Evolutionary conservation across 2,113 vertebrate genomes (phyloP).

Genomic region (Cyphomyrus discorhynchus): DNA sequence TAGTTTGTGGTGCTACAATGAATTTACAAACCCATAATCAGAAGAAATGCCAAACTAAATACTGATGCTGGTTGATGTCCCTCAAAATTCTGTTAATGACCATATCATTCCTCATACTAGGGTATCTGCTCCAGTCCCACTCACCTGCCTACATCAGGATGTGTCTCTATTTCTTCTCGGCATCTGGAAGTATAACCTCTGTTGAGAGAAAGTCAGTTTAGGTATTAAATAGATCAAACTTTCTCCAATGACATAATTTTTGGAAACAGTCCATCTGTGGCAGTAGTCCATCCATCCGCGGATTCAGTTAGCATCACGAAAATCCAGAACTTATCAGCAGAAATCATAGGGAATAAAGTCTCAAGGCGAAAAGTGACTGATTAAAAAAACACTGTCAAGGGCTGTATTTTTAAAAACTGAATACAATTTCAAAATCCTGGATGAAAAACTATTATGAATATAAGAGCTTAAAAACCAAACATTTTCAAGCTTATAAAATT

Average conservation of each 20-base stretch:
- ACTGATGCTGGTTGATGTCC: background rate
- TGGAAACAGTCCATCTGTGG: background rate
- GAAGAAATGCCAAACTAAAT: background rate
- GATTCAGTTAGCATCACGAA: background rate
- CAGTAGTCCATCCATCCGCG: background rate
- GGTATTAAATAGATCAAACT: background rate
- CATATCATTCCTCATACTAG: background rate
- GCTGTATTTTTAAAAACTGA: background rate
- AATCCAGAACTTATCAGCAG: background rate
- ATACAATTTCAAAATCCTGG: background rate
- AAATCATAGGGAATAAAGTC: background rate
- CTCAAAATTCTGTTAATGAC: background rate
- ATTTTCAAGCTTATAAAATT: background rate
- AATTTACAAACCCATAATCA: background rate
- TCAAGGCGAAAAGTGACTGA: background rate
- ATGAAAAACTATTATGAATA: background rate
- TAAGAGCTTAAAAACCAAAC: background rate
- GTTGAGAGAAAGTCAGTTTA: conserved; percentile 20
- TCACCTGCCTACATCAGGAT: conserved; percentile 2
- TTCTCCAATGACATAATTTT: background rate
- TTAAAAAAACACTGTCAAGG: background rate
- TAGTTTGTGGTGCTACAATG: background rate
- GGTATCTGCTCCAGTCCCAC: conserved; percentile 20
- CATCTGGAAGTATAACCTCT: conserved; percentile 52
- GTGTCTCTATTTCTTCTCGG: conserved; percentile 41